phyloP scores from a whole-genome alignment of 2,888 invertebrate species.

The Acleris emargana region DNA sequence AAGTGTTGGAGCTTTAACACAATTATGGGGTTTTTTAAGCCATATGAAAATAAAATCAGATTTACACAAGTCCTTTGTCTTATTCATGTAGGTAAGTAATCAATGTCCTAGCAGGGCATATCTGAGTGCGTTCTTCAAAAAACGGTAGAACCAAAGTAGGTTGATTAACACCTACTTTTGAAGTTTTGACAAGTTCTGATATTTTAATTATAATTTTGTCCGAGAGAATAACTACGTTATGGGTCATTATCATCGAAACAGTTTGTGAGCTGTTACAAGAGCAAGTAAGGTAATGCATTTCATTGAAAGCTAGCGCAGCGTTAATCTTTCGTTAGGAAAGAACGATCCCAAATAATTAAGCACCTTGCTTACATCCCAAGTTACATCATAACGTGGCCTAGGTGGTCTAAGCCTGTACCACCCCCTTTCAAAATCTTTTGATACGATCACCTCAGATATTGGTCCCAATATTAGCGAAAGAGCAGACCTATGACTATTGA shows the following conservation, averaged over 20 bases:
- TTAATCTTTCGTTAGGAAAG: neutral
- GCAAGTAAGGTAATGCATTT: too few species aligned
- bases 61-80: conserved; percentile 1
- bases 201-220: conserved; percentile 11
- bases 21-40: conserved; percentile 6
- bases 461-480: conserved; percentile 2
- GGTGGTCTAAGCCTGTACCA: conserved; percentile 14
- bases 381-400: conserved; percentile 1
- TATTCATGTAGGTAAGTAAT: conserved; percentile 7
- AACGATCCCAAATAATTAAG: neutral
- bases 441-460: conserved; percentile 13
- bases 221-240: neutral
- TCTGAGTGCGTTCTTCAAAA: conserved; percentile 3
- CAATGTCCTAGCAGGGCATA: conserved; percentile 7
- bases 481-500: conserved; percentile 14
- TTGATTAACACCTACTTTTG: neutral
- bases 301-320: conserved; percentile 5
- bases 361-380: conserved; percentile 4
- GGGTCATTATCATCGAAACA: conserved; percentile 1
- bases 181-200: conserved; percentile 6
- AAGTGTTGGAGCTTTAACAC: neutral
- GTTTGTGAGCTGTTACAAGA: too few species aligned
- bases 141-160: conserved; percentile 8
- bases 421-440: conserved; percentile 14
- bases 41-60: conserved; percentile 3